Percentiles rank a stretch among this genome's conserved stretches.
Evolutionary conservation across 2,113 vertebrate genomes (phyloP).

Genomic region (Haemorhous mexicanus): DNA sequence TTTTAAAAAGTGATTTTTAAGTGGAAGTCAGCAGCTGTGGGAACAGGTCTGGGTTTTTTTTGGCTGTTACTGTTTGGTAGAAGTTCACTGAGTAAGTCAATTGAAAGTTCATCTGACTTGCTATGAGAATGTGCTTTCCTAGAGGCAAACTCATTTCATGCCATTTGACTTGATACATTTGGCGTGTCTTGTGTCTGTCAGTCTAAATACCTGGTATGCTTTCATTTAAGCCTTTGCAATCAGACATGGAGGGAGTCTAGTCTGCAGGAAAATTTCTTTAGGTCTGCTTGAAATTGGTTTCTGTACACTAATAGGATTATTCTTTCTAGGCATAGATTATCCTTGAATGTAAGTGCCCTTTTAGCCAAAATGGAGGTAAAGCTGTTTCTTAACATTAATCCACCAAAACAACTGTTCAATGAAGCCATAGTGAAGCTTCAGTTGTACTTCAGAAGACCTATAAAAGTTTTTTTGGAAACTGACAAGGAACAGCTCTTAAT

Average conservation of each 20-base stretch:
- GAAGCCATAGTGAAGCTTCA: neutral
- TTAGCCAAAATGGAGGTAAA: neutral
- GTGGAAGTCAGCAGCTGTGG: neutral
- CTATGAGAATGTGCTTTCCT: neutral
- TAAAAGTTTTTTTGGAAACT: neutral
- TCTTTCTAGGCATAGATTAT: slow-evolving; percentile 15
- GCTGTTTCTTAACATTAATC: neutral
- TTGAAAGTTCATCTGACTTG: neutral
- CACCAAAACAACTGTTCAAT: neutral
- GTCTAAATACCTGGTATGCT: neutral
- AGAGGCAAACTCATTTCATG: neutral
- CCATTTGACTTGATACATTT: neutral
- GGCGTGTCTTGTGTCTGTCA: neutral
- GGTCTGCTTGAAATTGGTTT: neutral
- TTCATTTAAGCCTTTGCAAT: neutral
- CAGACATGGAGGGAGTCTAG: neutral
- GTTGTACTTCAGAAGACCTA: neutral
- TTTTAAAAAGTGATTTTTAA: neutral
- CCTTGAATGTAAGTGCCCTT: neutral
- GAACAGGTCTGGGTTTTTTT: neutral
- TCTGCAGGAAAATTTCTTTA: neutral
- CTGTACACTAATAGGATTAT: neutral
- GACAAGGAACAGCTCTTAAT: neutral
- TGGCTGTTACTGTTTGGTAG: neutral
- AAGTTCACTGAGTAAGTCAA: neutral